A percentile compares a stretch with the other conserved stretches of the same genome.
These are phyloP conservation scores for Pseudochirops corinnae DNA, from an alignment of 2,797 vertebrate genomes.

Conservation along the genomic window DNA sequence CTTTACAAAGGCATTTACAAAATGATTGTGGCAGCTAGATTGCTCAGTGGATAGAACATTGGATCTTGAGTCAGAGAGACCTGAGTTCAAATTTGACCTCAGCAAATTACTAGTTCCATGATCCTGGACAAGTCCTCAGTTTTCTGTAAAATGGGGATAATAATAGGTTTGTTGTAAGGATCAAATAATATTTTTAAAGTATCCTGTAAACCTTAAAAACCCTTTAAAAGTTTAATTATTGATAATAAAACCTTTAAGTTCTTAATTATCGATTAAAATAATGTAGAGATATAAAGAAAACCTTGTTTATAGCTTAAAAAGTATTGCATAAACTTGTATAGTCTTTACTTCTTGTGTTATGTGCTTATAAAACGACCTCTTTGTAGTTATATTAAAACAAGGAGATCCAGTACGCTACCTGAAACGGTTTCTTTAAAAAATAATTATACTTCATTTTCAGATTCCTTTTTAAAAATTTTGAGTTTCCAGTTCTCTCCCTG, in stretches of 20 bases:
- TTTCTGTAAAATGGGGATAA: neutral
- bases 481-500: neutral
- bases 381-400: no score
- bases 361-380: neutral
- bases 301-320: no score
- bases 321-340: no score
- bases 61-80: no score
- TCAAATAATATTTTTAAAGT: neutral
- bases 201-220: neutral
- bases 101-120: neutral
- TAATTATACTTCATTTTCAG: neutral
- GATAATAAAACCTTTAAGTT: neutral
- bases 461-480: neutral
- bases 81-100: no score
- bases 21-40: neutral
- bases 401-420: no score
- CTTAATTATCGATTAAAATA: neutral
- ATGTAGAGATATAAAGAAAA: no score
- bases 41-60: no score
- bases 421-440: neutral
- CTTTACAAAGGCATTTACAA: neutral
- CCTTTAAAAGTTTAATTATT: neutral
- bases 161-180: neutral
- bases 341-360: neutral
- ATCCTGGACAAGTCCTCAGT: neutral